Conservation (phyloP, 2,797 vertebrate species). For the Coilia nasus region DNA sequence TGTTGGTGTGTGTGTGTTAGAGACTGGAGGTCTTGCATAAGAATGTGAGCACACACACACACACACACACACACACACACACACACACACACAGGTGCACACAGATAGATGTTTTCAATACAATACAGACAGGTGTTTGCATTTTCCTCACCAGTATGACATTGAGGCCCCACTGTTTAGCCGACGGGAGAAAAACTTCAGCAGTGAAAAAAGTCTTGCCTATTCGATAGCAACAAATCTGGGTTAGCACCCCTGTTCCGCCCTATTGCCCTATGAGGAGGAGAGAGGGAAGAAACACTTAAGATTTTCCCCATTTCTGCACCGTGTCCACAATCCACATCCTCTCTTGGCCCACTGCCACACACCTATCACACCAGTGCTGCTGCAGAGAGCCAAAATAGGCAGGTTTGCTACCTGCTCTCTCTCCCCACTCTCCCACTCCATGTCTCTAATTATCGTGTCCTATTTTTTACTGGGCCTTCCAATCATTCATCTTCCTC, state of each 20-base stretch:
- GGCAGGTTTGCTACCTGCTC: conserved; percentile 5
- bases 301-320: not conserved
- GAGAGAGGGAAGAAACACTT: not conserved
- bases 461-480: not conserved
- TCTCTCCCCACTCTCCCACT: not conserved
- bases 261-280: not conserved
- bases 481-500: not conserved
- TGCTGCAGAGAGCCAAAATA: not conserved
- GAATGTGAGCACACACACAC: not conserved
- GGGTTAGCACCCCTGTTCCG: not conserved
- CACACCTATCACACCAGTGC: not conserved
- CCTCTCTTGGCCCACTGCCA: not conserved
- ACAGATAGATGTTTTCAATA: not conserved
- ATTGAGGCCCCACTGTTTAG: not conserved
- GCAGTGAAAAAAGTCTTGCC: not conserved
- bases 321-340: not conserved
- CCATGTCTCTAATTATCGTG: conserved; percentile 13
- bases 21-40: not conserved
- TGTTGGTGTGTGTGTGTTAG: not conserved
- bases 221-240: not conserved
- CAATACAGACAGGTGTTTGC: not conserved
- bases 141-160: not conserved
- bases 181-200: not conserved
- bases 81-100: not conserved
- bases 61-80: not conserved